Percentiles rank a stretch among this genome's conserved stretches.
Evolutionary conservation across 2,888 invertebrate species (phyloP).

Genomic region (Rutpela maculata): DNA sequence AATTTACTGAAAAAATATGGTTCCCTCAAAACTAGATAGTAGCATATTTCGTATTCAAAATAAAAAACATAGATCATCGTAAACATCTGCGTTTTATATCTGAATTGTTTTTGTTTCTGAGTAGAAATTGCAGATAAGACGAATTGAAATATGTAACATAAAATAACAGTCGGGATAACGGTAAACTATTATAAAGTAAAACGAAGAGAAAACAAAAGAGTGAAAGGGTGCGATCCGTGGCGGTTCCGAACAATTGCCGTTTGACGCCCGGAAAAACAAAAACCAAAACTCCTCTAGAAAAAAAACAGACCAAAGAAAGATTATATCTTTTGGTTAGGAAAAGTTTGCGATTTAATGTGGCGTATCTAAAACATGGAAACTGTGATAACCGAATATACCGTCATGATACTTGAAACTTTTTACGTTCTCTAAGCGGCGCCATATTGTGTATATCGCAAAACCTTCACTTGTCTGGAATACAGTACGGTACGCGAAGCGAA

Average conservation of each 20-base stretch:
- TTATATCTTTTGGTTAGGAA: slow-evolving; percentile 64
- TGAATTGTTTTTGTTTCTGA: slow-evolving; percentile 34
- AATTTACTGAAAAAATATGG: too few species aligned
- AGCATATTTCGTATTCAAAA: slow-evolving; percentile 20
- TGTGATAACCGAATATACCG: slow-evolving; percentile 66
- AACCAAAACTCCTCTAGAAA: slow-evolving; percentile 59
- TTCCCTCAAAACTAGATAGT: too few species aligned
- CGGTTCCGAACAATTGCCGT: slow-evolving; percentile 69
- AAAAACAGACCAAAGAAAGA: slow-evolving; percentile 58
- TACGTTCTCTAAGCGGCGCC: slow-evolving; percentile 57
- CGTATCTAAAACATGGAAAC: slow-evolving; percentile 68
- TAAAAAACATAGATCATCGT: slow-evolving; percentile 16
- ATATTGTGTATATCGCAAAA: slow-evolving; percentile 54
- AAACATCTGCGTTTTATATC: slow-evolving; percentile 31
- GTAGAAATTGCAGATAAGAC: slow-evolving; percentile 42
- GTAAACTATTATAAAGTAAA: slow-evolving; percentile 50
- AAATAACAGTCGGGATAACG: slow-evolving; percentile 43
- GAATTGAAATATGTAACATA: slow-evolving; percentile 49
- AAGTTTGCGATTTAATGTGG: slow-evolving; percentile 69
- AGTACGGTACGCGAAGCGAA: slow-evolving; percentile 1
- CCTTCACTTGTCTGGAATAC: slow-evolving; percentile 31
- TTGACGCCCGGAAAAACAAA: slow-evolving; percentile 67
- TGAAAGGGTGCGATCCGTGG: slow-evolving; percentile 65
- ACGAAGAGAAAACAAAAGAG: slow-evolving; percentile 55
- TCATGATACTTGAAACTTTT: slow-evolving; percentile 64